These are phyloP conservation scores for Coracopsis vasa DNA, from an alignment of 2,113 vertebrate genomes.

Conservation along the genomic window DNA sequence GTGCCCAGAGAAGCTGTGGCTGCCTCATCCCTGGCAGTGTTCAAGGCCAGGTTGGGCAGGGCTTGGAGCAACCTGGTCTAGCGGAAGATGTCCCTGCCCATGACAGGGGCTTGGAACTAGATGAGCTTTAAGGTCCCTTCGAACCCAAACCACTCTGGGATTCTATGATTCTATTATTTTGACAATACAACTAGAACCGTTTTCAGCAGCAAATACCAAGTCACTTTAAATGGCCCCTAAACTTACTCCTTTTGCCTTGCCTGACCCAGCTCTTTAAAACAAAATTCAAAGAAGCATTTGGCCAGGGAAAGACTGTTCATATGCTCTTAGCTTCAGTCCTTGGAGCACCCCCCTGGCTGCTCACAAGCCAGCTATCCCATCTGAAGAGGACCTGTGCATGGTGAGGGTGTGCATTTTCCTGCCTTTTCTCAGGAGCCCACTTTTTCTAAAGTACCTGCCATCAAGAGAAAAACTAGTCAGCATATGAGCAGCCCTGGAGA, in stretches of 20 bases:
- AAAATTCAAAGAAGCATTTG: neutral
- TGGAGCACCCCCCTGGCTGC: neutral
- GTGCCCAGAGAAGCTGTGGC: neutral
- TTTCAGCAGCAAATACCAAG: neutral
- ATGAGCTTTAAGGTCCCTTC: neutral
- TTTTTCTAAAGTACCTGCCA: neutral
- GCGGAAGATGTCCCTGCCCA: neutral
- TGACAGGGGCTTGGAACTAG: neutral
- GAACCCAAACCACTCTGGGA: neutral
- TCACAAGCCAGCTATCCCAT: neutral
- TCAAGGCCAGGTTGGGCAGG: neutral
- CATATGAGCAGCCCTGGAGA: neutral
- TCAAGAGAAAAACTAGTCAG: neutral
- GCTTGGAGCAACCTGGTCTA: neutral
- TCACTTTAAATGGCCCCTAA: neutral
- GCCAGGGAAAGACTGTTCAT: neutral
- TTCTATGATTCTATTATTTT: neutral
- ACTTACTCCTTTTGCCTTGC: neutral
- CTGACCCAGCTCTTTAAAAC: neutral
- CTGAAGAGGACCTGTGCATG: neutral
- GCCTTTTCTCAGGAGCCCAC: neutral
- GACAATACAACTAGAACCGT: neutral
- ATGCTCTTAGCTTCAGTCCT: neutral
- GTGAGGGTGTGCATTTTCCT: neutral
- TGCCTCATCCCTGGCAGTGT: neutral